Evolutionary conservation across 2,888 invertebrate species (phyloP), one percentile per base, ranked within the genome.

Genomic region (Agriopis marginaria): DNA sequence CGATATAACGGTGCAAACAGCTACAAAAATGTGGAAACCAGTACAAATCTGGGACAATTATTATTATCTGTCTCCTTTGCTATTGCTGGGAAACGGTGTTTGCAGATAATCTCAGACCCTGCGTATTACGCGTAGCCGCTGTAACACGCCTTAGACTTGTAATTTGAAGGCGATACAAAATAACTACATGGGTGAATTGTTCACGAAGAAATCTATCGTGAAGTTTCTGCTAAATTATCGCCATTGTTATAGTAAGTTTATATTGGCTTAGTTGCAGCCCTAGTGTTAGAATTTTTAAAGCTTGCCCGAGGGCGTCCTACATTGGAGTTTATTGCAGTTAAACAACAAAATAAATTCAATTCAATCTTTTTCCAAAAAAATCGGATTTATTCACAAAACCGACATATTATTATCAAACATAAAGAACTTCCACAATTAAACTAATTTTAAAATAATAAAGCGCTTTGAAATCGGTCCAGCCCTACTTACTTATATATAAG

Each of bases 31-130:
- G 76, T 70, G 73, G 72, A 75, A 77, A 80, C 76, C 79, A 72
- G 74, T 72, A 77, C 75, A 81, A 83, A 85, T 85, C 84, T 84
- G 82, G 78, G 85, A 83, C 85, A 84, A 89, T 89, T 89, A 88
- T 86, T 82, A 82, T 78, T 86, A 84, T 87, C 84, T 85, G 82
- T 80, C 80, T 79, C 86, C 87, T 88, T 1, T 89, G 88, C 86
- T 87, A 89, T 89, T 87, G 86, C 84, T 79, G 77, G 10, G 77
- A 79, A 79, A 75, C 75, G 80, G 79, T 32, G 79, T 79, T 40
- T 79, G 70, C 78, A 85, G 87, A 88, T 89, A 89, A 89, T 83
- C 84, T 32, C 40, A 9, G 44, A 63, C 56, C 51, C 45, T 63
- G 58, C 14, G 39, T 32, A 32, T 32, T 50, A 54, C 42, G 32